phyloP scores from a whole-genome alignment of 2,113 vertebrate species.

The Andinoacara biseriatus region DNA sequence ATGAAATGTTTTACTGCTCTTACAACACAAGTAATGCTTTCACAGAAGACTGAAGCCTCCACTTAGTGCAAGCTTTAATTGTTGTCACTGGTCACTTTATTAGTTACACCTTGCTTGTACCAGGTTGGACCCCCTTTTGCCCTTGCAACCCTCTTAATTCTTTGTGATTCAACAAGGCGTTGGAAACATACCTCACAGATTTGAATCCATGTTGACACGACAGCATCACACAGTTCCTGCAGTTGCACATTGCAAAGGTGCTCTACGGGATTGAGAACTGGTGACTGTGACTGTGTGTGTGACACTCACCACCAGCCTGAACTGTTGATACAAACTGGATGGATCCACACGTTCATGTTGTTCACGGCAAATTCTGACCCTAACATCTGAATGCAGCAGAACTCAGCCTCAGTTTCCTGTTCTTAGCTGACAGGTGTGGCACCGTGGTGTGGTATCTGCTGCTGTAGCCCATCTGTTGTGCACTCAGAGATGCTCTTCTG shows the following conservation, averaged over 20 bases:
- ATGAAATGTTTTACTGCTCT: neutral
- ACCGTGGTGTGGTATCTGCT: neutral
- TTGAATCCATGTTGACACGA: fast-evolving
- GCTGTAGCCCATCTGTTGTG: neutral
- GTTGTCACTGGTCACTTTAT: fast-evolving
- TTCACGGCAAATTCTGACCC: too few species aligned
- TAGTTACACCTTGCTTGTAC: too few species aligned
- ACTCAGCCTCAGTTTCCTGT: neutral
- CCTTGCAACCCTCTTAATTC: too few species aligned
- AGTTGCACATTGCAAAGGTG: too few species aligned
- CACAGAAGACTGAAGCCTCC: neutral
- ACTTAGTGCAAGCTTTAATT: neutral
- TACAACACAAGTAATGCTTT: neutral
- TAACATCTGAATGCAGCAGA: too few species aligned
- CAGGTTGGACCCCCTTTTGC: too few species aligned
- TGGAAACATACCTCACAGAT: neutral
- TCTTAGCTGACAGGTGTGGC: neutral
- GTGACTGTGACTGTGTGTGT: too few species aligned
- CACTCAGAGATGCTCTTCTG: neutral
- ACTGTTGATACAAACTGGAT: too few species aligned
- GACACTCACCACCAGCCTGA: too few species aligned
- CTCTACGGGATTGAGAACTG: too few species aligned
- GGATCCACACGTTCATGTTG: too few species aligned
- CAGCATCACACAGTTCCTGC: neutral
- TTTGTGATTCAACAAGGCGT: too few species aligned